Base-by-base conservation (phyloP, 2,888 invertebrate species). In the Zygogramma bicolorata region DNA sequence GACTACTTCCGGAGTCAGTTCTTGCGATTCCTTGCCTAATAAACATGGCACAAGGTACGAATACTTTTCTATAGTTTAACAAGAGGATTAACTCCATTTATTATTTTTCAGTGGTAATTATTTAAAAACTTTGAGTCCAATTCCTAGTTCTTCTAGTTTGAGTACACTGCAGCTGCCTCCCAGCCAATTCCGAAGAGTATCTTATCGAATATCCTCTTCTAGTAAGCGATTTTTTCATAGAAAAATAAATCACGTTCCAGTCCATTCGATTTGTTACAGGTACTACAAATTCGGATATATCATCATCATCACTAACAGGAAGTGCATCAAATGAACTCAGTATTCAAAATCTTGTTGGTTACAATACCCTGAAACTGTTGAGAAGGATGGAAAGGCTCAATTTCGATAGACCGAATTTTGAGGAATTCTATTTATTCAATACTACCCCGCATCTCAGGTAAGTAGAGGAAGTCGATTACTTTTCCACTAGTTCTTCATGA, bases 91-190 rank as follows among this genome's bases (percentile, higher is more conserved):
- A 38, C 15, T 53, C 6, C 15, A 3, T 46, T 65, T 8, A 22
- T 15, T 8, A 29, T 69, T 62, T 31, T 29, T 49, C 83, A 93
- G 93, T 77, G 94, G 94, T 49, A 77, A 71, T 78, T 90, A 93
- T 85, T 91, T 93, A 77, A 91, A 93, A 82, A 94, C 94, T 60
- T 89, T 97, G 27, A 97, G 96, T 87, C 96, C 97, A 1, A 95
- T 97, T 84, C 95, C 96, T 20, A 96, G 96, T 86, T 93, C 95
- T 76, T 93, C 93, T 71, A 93, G 94, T 88, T 85, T 93, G 78
- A 85, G 84, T 73, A 85, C 86, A 20, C 77, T 87, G 59, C 85
- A 83, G 76, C 75, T 85, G 68, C 88, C 84, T 86, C 89, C 13
- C 89, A 90, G 79, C 86, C 89, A 68, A 88, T 65, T 78, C 25